Conservation (phyloP, 2,113 vertebrate species). For the Toxotes jaculatrix region DNA sequence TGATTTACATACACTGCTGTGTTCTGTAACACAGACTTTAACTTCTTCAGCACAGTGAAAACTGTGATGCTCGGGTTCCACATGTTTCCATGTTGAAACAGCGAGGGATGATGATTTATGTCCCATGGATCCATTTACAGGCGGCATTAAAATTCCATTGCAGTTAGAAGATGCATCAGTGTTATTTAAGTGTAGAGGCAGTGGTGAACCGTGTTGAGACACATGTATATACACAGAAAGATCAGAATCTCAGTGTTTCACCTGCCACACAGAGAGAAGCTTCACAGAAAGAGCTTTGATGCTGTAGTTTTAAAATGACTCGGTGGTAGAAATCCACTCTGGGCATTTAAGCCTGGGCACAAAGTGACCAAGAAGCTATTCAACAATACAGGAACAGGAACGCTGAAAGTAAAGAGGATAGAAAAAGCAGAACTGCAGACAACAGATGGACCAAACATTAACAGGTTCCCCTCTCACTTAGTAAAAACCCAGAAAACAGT, state of each 20-base stretch:
- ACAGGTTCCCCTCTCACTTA: too few relatives aligned
- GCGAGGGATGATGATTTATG: constrained; percentile 41
- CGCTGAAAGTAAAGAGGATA: background rate
- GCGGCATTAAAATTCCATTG: constrained; percentile 53
- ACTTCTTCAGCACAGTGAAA: background rate
- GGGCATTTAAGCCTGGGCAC: background rate
- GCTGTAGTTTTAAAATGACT: background rate
- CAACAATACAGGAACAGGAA: background rate
- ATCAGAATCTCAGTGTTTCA: background rate
- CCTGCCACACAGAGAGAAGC: background rate
- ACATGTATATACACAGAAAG: constrained; percentile 1
- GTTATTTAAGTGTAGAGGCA: constrained; percentile 21
- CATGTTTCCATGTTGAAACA: constrained; percentile 17
- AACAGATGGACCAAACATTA: too few relatives aligned
- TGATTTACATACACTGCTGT: constrained; percentile 24
- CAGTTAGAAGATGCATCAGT: constrained; percentile 15
- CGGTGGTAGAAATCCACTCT: background rate
- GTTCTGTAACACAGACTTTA: background rate
- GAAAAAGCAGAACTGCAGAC: background rate
- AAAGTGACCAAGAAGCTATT: background rate
- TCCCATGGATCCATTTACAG: constrained; percentile 58
- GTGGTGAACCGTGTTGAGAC: background rate
- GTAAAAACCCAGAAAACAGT: too few relatives aligned
- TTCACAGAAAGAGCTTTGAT: background rate
- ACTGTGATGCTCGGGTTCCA: constrained; percentile 28